Base-by-base conservation (phyloP, 2,797 vertebrate genomes). In the Falco berigora region DNA sequence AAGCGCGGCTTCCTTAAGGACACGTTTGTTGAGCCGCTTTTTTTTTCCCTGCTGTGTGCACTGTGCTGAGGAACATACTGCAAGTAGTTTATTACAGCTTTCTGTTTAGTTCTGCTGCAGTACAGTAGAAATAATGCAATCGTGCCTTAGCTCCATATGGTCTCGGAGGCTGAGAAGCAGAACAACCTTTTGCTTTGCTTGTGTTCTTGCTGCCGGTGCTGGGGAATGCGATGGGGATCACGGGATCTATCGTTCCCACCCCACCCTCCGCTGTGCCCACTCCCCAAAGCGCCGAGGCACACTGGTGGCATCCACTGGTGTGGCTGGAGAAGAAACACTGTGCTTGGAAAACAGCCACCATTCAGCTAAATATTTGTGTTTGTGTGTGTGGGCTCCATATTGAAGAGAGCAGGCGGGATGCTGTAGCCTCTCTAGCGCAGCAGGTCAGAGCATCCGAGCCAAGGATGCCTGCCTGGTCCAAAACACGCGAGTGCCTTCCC, bases 131-230 rank as follows among this genome's bases (percentile, higher is more conserved):
- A 91, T 88, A 91, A 97, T 63, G 22, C 94, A 87, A 36, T 90
- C 90, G 28, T 77, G 95, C 92, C 96, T 96, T 82, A 36, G 89
- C 96, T 97, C 91, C 96, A 32, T 86, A 80, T 94, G 97, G 84
- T 85, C 96, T 86, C 46, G 0, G 91, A 92, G 92, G 90, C 96
- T 86, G 95, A 94, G 87, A 89, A 36, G 27, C 96, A 92, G 95
- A 97, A 93, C 93, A 85, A 86, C 91, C 94, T 96, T 92, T 27
- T 46, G 92, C 88, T 97, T 82, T 94, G 90, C 95, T 36, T 85
- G 92, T 20, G 40, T 88, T 95, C 62, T 85, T 23, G 2, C 64
- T 32, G 38, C 23, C 2, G 21, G 90, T 5, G 0, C 81, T 34
- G 74, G 55, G 90, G 73, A 80, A 86, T 4, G 77, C 93, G 32